Conservation (phyloP, 2,113 vertebrate genomes). For the Cebus imitator region DNA sequence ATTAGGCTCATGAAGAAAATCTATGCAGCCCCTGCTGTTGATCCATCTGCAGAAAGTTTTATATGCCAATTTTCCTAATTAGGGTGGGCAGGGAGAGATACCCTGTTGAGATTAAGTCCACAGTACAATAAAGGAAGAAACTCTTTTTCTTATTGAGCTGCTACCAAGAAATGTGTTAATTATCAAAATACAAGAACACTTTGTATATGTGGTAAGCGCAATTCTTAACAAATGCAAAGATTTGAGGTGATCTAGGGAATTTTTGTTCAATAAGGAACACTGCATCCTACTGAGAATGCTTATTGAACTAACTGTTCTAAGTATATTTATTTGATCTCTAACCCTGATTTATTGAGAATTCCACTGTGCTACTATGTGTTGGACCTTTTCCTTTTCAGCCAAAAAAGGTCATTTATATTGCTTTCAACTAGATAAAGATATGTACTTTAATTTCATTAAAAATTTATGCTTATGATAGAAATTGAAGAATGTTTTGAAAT, state of each 20-base stretch:
- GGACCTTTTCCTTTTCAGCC: background rate
- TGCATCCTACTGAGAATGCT: conserved; percentile 17
- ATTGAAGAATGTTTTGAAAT: background rate
- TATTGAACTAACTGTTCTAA: conserved; percentile 44
- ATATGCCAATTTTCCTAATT: conserved; percentile 73
- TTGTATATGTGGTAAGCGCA: conserved; percentile 21
- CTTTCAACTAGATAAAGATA: background rate
- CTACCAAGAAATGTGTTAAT: conserved; percentile 67
- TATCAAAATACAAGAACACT: conserved; percentile 39
- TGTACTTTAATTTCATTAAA: background rate
- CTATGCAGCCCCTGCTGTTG: conserved; percentile 61
- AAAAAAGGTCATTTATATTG: conserved; percentile 10
- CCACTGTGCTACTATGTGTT: background rate
- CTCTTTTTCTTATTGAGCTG: conserved; percentile 46
- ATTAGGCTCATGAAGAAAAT: conserved; percentile 59
- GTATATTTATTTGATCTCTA: conserved; percentile 48
- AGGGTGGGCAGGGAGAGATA: conserved; percentile 51
- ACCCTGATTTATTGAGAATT: conserved; percentile 5
- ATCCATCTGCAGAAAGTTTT: conserved; percentile 67
- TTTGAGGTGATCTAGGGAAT: conserved; percentile 24
- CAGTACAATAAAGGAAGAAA: conserved; percentile 51
- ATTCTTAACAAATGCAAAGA: conserved; percentile 50
- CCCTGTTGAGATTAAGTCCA: conserved; percentile 69
- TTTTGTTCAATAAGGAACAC: conserved; percentile 19
- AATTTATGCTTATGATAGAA: background rate